Evolutionary conservation across 2,888 invertebrate species (phyloP).

Genomic region (Eurytoma adleriae): DNA sequence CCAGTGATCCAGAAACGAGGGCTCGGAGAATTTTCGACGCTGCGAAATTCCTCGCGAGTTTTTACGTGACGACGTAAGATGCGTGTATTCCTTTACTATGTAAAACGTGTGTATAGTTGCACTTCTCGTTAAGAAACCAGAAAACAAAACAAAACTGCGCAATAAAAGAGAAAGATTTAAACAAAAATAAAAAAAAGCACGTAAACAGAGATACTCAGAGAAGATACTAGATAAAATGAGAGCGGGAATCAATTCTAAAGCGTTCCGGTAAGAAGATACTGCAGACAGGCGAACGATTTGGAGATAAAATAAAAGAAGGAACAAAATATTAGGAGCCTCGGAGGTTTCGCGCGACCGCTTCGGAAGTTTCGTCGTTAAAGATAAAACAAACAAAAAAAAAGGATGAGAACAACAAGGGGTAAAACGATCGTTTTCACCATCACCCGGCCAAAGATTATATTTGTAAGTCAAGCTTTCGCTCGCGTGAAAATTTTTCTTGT

Average conservation of each 20-base stretch:
- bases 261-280: neutral
- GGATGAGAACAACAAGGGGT: too few relatives aligned
- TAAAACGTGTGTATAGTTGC: conserved; percentile 22
- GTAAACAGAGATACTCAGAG: neutral
- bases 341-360: conserved; percentile 21
- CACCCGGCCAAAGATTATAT: too few relatives aligned
- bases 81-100: conserved; percentile 12
- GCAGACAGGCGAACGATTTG: neutral
- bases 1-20: conserved; percentile 5
- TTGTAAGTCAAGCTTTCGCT: neutral
- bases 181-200: neutral
- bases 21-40: neutral
- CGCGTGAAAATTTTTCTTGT: conserved; percentile 15
- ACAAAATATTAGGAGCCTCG: conserved; percentile 10
- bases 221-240: too few relatives aligned
- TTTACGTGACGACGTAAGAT: conserved; percentile 15
- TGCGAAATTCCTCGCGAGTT: conserved; percentile 19
- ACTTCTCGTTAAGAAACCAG: neutral
- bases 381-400: neutral
- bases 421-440: too few relatives aligned
- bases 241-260: conserved; percentile 33
- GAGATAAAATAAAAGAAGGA: neutral
- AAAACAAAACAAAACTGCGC: neutral
- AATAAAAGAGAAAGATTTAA: conserved; percentile 2
- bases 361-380: conserved; percentile 1